A percentile compares a stretch with the other conserved stretches of the same genome.
Evolutionary conservation across 2,113 vertebrate genomes (phyloP).

Genomic region (Eretmochelys imbricata): DNA sequence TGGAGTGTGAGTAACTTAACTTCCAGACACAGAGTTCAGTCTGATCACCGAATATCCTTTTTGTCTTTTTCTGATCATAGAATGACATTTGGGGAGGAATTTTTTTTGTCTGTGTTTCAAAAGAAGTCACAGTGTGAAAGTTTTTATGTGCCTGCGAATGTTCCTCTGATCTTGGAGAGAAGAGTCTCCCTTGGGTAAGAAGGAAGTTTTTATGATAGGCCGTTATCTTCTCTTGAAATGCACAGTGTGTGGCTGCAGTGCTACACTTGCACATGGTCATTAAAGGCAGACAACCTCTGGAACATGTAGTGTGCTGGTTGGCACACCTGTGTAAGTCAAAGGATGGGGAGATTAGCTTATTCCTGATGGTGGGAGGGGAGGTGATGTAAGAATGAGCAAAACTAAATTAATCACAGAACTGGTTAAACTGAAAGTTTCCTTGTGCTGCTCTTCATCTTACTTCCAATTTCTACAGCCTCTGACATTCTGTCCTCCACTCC

Average conservation of each 20-base stretch:
- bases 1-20: accelerated
- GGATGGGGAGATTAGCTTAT: not conserved
- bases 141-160: not conserved
- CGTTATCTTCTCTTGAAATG: not conserved
- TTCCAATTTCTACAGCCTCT: not conserved
- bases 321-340: not conserved
- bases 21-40: not conserved
- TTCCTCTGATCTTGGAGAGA: not conserved
- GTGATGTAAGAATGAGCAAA: not conserved
- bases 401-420: not conserved
- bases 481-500: not conserved
- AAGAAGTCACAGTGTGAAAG: not conserved
- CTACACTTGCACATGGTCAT: not conserved
- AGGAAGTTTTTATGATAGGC: not conserved
- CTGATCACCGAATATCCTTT: accelerated
- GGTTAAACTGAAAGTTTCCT: not conserved
- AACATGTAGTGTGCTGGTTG: not conserved
- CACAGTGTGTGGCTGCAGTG: too few relatives aligned
- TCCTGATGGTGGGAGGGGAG: not conserved
- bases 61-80: not conserved
- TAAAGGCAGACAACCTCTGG: not conserved
- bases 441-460: not conserved
- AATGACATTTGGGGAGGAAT: not conserved
- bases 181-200: not conserved
- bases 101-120: not conserved